phyloP scores from a whole-genome alignment of 1,140 invertebrate genomes.

The Holcopasites calliopsidis region DNA sequence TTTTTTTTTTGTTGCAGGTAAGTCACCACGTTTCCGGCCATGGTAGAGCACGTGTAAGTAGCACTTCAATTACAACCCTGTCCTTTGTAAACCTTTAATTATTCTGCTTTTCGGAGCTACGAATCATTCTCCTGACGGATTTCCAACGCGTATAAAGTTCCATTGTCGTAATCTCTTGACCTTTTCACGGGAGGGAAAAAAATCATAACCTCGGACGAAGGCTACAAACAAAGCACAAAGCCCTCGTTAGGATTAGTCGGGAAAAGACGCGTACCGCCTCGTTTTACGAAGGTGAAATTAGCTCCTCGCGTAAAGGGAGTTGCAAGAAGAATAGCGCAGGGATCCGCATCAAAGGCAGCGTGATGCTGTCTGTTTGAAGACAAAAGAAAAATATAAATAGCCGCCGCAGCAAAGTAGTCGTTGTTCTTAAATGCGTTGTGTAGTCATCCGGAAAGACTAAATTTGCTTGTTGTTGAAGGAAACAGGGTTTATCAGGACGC shows the following conservation, averaged over 20 bases:
- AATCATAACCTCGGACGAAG: conserved; percentile 20
- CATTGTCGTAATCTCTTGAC: conserved; percentile 3
- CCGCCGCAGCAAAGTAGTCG: not conserved
- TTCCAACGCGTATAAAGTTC: not conserved
- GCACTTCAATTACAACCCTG: not conserved
- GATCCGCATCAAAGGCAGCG: conserved; percentile 43
- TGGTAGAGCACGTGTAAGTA: conserved; percentile 2
- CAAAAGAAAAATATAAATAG: not conserved
- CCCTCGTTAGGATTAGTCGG: conserved; percentile 53
- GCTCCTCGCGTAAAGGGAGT: conserved; percentile 23
- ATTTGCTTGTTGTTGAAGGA: not conserved
- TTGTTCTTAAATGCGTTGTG: not conserved
- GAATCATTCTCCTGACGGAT: not conserved
- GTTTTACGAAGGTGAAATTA: conserved; percentile 44
- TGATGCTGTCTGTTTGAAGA: conserved; percentile 8
- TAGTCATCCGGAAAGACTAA: not conserved
- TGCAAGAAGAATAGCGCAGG: conserved; percentile 27
- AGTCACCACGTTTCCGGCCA: not conserved
- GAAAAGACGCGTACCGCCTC: conserved; percentile 28
- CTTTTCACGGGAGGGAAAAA: not conserved
- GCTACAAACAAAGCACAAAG: conserved; percentile 29
- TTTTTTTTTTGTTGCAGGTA: conserved; percentile 52
- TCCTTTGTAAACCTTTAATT: no score
- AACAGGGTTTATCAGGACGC: not conserved
- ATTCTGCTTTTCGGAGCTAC: no score